A percentile compares a stretch with the other conserved stretches of the same genome.
These are phyloP conservation scores for Iguana delicatissima DNA, from an alignment of 2,797 vertebrate species.

Conservation along the genomic window DNA sequence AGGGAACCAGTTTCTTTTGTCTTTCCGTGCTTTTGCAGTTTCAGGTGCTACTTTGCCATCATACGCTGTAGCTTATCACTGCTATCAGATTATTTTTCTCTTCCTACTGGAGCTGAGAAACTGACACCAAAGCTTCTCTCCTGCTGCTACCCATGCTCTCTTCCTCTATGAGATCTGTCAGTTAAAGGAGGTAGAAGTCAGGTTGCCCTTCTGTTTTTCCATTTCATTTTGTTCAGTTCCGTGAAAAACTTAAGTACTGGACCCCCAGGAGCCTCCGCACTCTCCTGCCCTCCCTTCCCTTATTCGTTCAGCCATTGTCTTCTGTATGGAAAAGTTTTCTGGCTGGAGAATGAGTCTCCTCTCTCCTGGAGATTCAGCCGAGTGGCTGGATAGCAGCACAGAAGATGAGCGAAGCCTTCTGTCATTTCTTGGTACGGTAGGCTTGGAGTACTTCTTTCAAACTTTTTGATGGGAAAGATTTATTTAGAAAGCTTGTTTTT, in stretches of 20 bases:
- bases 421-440: constrained; percentile 86
- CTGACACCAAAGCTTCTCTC: constrained; percentile 67
- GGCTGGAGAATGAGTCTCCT: constrained; percentile 86
- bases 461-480: constrained; percentile 63
- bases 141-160: constrained; percentile 58
- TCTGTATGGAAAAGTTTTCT: constrained; percentile 86
- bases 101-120: constrained; percentile 69
- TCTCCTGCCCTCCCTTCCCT: constrained; percentile 65
- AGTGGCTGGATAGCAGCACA: constrained; percentile 86
- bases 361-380: constrained; percentile 82
- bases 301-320: constrained; percentile 71
- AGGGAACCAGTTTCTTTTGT: constrained; percentile 70
- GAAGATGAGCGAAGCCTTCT: constrained; percentile 88
- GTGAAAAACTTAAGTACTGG: constrained; percentile 73
- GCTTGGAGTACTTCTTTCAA: constrained; percentile 69
- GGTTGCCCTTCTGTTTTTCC: constrained; percentile 61
- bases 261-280: constrained; percentile 71
- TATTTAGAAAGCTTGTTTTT: constrained; percentile 54
- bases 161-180: constrained; percentile 66
- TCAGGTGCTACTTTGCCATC: constrained; percentile 61
- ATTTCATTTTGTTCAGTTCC: constrained; percentile 67
- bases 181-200: constrained; percentile 61
- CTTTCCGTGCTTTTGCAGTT: constrained; percentile 61
- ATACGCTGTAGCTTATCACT: constrained; percentile 62
- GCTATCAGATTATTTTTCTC: constrained; percentile 52